These are phyloP conservation scores for Pecten maximus DNA, from an alignment of 2,888 invertebrate genomes.

Conservation along the genomic window DNA sequence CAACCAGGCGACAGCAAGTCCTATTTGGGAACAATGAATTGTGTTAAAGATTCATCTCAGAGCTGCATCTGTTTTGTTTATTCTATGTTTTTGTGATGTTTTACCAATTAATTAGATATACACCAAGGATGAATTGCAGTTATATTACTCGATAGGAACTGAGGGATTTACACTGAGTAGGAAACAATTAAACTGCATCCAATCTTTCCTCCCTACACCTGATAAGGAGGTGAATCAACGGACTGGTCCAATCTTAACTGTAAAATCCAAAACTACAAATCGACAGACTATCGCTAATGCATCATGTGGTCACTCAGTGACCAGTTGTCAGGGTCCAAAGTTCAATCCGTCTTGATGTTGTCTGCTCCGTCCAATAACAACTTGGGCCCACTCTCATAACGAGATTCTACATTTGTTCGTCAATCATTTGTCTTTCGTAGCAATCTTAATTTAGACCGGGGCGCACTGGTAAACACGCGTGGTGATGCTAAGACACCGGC, in stretches of 20 bases:
- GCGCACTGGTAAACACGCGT: not conserved
- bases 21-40: not conserved
- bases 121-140: not conserved
- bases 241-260: not conserved
- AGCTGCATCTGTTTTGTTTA: not conserved
- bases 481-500: not conserved
- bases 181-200: not conserved
- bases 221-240: not conserved
- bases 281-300: not conserved
- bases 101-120: not conserved
- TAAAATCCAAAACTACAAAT: not conserved
- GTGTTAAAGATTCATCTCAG: not conserved
- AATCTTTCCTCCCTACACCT: not conserved
- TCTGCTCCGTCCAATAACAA: conserved; percentile 16
- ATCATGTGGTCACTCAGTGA: not conserved
- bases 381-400: not conserved
- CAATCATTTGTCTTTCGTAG: conserved; percentile 19
- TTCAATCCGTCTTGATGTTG: not conserved
- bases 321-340: conserved; percentile 32
- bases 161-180: not conserved
- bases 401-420: conserved; percentile 33
- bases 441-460: not conserved
- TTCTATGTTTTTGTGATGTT: not conserved
- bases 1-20: not conserved
- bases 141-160: not conserved